These are phyloP conservation scores for Chrysaora quinquecirrha DNA, from an alignment of 30 jellyfish, hydroid and myxozoan genomes.

Conservation along the genomic window DNA sequence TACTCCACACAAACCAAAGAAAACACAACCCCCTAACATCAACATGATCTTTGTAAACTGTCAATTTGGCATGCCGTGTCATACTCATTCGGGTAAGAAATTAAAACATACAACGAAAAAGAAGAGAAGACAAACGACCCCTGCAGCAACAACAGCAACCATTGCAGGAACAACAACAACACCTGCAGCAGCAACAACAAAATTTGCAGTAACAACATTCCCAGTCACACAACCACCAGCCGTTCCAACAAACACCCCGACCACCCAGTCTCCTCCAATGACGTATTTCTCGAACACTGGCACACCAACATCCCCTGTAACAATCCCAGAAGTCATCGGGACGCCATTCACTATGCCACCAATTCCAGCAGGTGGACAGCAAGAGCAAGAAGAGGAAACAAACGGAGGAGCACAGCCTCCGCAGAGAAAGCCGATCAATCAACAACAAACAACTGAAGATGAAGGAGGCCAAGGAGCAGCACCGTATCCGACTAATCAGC, in stretches of 20 bases:
- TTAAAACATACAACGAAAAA: neutral
- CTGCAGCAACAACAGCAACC: slow-evolving; percentile 4
- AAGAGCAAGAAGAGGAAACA: slow-evolving; percentile 47
- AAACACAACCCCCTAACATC: slow-evolving; percentile 8
- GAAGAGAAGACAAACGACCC: slow-evolving; percentile 14
- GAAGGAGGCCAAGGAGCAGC: slow-evolving; percentile 11
- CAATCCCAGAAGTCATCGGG: slow-evolving; percentile 50
- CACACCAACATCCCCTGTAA: slow-evolving; percentile 24
- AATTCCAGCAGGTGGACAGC: slow-evolving; percentile 5
- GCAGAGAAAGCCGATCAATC: neutral
- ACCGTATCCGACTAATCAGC: slow-evolving; percentile 4
- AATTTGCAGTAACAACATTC: neutral
- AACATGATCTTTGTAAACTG: slow-evolving; percentile 62
- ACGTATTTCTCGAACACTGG: slow-evolving; percentile 19
- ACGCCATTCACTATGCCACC: slow-evolving; percentile 71
- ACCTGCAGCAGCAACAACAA: slow-evolving; percentile 5
- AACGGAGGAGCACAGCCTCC: slow-evolving; percentile 40
- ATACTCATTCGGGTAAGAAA: slow-evolving; percentile 4
- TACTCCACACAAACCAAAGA: slow-evolving; percentile 7
- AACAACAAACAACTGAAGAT: neutral
- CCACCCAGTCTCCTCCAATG: slow-evolving; percentile 14
- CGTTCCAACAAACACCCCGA: slow-evolving; percentile 17
- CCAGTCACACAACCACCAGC: slow-evolving; percentile 9
- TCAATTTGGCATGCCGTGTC: slow-evolving; percentile 63
- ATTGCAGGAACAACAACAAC: slow-evolving; percentile 2